phyloP scores from a whole-genome alignment of 1,140 invertebrate species.

The Aphaenogaster ashmeadi region DNA sequence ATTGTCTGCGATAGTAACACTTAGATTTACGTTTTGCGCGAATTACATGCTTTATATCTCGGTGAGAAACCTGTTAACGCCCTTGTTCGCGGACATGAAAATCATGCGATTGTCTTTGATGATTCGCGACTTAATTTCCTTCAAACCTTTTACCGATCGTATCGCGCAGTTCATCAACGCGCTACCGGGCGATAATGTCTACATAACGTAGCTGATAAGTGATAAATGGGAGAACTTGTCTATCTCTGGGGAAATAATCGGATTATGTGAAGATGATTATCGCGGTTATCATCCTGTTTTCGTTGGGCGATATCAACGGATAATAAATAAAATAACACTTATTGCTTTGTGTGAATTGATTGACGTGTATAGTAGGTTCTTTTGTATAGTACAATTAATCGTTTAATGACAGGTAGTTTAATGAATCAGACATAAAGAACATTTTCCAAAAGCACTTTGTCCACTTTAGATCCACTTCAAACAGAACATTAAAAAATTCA shows the following conservation, averaged over 20 bases:
- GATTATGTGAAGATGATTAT: constrained; percentile 55
- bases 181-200: constrained; percentile 4
- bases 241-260: constrained; percentile 47
- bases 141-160: constrained; percentile 4
- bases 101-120: constrained; percentile 4
- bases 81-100: neutral
- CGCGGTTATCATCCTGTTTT: constrained; percentile 30
- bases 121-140: constrained; percentile 29
- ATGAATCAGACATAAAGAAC: constrained; percentile 8
- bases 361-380: constrained; percentile 7
- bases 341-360: neutral
- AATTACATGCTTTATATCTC: neutral
- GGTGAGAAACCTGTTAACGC: neutral
- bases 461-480: neutral
- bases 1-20: constrained; percentile 27
- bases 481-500: too few species aligned
- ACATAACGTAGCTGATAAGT: neutral
- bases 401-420: neutral
- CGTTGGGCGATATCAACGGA: constrained; percentile 7
- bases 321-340: constrained; percentile 43
- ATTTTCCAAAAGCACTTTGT: neutral
- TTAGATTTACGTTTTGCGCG: constrained; percentile 8
- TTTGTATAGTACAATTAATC: constrained; percentile 7
- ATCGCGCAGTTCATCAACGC: constrained; percentile 31
- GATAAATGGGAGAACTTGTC: constrained; percentile 40